phyloP scores from a whole-genome alignment of 2,888 invertebrate genomes.

The Melieria omissa region DNA sequence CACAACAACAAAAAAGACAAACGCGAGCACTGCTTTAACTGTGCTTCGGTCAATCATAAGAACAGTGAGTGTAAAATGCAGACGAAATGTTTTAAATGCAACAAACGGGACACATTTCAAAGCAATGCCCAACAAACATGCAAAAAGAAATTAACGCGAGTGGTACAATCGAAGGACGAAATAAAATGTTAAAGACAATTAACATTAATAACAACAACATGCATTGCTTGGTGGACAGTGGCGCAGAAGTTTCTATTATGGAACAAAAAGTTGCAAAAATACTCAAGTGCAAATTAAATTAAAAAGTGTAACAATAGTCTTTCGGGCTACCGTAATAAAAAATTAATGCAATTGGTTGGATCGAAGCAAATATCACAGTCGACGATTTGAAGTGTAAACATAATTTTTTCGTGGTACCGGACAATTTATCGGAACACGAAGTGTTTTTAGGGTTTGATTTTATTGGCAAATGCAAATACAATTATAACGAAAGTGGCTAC shows the following conservation, averaged over 20 bases:
- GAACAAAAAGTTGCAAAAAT: conserved; percentile 20
- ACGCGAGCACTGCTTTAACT: conserved; percentile 32
- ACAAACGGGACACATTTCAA: conserved; percentile 31
- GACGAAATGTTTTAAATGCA: conserved; percentile 42
- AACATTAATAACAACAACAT: conserved; percentile 21
- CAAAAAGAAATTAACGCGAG: conserved; percentile 18
- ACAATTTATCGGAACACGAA: conserved; percentile 14
- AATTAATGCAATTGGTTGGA: not conserved
- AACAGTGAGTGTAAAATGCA: conserved; percentile 36
- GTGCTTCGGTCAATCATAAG: conserved; percentile 27
- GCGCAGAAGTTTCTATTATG: conserved; percentile 18
- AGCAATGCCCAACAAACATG: conserved; percentile 23
- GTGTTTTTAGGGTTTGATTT: conserved; percentile 19
- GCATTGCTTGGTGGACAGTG: conserved; percentile 17
- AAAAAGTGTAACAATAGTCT: conserved; percentile 12
- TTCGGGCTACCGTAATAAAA: conserved; percentile 17
- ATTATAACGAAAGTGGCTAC: conserved; percentile 10
- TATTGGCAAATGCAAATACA: conserved; percentile 22
- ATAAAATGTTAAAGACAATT: conserved; percentile 23
- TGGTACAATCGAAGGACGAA: conserved; percentile 2
- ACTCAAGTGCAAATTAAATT: conserved; percentile 11
- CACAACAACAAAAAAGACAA: conserved; percentile 11
- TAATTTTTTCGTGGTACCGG: conserved; percentile 15
- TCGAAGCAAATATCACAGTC: conserved; percentile 10
- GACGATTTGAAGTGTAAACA: conserved; percentile 2